Percentiles rank a stretch among this genome's conserved stretches.
phyloP scores from a whole-genome alignment of 1,140 invertebrate genomes.

The Dryas iulia region DNA sequence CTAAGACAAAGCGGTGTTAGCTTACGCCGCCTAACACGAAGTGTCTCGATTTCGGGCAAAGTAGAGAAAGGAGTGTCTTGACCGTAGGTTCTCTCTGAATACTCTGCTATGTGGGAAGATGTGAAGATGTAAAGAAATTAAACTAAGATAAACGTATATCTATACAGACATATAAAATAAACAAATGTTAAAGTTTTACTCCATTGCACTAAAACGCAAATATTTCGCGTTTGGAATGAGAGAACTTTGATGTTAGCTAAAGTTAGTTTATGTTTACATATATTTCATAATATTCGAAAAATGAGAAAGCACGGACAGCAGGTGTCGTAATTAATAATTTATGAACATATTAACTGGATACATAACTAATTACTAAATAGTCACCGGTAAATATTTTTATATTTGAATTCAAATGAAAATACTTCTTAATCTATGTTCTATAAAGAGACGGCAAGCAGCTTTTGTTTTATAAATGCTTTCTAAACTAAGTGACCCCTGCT shows the following conservation, averaged over 20 bases:
- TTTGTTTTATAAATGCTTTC: neutral
- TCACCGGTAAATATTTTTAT: neutral
- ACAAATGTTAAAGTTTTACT: neutral
- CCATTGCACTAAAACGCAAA: neutral
- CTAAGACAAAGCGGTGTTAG: no score
- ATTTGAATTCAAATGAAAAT: neutral
- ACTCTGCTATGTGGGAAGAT: no score
- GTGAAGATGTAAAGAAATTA: no score
- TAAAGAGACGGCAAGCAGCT: neutral
- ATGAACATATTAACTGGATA: neutral
- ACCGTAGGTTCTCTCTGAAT: no score
- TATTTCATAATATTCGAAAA: neutral
- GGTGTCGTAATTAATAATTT: neutral
- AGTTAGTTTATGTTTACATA: neutral
- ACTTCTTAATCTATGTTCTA: no score
- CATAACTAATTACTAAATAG: neutral
- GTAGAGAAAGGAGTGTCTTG: no score
- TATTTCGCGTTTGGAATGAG: neutral
- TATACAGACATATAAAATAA: no score
- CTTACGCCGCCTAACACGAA: no score
- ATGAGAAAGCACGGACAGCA: neutral
- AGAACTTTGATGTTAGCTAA: neutral
- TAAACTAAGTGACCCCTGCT: neutral
- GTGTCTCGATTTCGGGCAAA: no score
- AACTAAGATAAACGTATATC: no score